Evolutionary conservation across 2,113 vertebrate species (phyloP).

Genomic region (Gadus chalcogrammus): DNA sequence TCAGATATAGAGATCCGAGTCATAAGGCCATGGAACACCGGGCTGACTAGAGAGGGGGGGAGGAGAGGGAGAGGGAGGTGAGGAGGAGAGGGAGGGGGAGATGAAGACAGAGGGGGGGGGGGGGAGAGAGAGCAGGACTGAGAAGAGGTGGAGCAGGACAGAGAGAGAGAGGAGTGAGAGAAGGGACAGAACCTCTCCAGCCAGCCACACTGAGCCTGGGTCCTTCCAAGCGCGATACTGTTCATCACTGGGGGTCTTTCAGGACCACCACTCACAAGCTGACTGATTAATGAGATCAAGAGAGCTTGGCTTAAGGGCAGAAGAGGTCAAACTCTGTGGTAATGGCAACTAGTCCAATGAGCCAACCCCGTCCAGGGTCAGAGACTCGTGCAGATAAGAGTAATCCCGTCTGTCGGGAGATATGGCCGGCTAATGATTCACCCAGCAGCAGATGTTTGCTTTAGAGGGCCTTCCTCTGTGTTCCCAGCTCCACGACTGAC

Average conservation of each 20-base stretch:
- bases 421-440: neutral
- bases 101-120: neutral
- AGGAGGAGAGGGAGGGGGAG: neutral
- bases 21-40: conserved; percentile 73
- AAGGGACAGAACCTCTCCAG: conserved; percentile 41
- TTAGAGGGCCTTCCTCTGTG: conserved; percentile 20
- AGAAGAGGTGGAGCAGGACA: neutral
- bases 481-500: conserved; percentile 3
- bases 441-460: neutral
- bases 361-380: neutral
- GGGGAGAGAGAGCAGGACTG: too few species aligned
- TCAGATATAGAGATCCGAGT: conserved; percentile 79
- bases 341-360: neutral
- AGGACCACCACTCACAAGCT: neutral
- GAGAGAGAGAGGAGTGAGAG: conserved; percentile 7
- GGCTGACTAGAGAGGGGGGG: conserved; percentile 21
- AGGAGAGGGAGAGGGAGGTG: neutral
- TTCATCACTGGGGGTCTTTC: conserved; percentile 70
- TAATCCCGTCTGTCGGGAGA: conserved; percentile 18
- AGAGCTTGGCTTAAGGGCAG: too few species aligned
- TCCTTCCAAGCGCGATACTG: conserved; percentile 79
- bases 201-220: conserved; percentile 61
- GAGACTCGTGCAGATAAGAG: conserved; percentile 12
- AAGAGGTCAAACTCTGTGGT: neutral
- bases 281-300: too few species aligned